Evolutionary conservation across 2,797 vertebrate species (phyloP).

Genomic region (Australoheros facetus): DNA sequence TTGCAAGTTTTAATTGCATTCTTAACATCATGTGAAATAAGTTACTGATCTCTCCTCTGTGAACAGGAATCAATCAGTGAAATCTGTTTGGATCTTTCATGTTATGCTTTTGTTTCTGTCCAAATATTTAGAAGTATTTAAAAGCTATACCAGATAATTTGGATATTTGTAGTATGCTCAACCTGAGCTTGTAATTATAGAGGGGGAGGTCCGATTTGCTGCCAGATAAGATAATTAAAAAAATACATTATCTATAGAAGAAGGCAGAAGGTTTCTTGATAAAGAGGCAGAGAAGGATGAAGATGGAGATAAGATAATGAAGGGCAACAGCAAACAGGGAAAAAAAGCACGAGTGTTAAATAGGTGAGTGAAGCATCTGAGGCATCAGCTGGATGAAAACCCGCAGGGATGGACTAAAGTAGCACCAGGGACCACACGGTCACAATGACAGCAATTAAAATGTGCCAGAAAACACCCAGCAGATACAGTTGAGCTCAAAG

Average conservation of each 20-base stretch:
- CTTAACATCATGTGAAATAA: background rate
- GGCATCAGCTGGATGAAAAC: constrained; percentile 30
- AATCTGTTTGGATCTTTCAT: background rate
- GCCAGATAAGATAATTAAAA: background rate
- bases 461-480: background rate
- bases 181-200: background rate
- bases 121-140: background rate
- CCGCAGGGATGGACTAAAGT: constrained; percentile 4
- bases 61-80: background rate
- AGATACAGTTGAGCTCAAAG: background rate
- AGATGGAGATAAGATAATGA: background rate
- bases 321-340: background rate
- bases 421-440: constrained; percentile 6
- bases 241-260: background rate
- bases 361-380: background rate
- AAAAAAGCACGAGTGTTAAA: background rate
- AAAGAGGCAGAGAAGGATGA: background rate
- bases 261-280: background rate
- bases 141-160: background rate
- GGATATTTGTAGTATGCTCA: background rate
- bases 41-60: background rate
- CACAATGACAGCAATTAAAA: background rate
- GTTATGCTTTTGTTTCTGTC: background rate
- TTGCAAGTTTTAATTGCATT: background rate
- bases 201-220: background rate